Conservation (phyloP, 2,888 invertebrate species). For the Trachelus troglodyta region DNA sequence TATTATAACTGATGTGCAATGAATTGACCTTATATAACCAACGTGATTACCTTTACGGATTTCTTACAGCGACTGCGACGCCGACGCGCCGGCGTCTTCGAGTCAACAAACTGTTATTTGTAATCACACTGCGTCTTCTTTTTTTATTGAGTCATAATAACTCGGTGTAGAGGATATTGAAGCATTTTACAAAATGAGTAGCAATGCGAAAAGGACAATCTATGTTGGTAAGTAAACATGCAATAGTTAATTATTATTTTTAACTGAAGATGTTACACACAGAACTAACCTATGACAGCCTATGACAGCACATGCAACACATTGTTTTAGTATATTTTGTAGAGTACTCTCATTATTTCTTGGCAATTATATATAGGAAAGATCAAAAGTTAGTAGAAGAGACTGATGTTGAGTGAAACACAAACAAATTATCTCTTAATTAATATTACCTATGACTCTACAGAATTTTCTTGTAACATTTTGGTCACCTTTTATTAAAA, state of each 20-base stretch:
- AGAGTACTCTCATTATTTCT: no score
- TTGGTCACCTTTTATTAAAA: no score
- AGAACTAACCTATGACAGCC: not conserved
- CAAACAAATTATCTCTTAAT: no score
- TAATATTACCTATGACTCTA: no score
- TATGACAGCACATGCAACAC: not conserved
- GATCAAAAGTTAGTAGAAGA: no score
- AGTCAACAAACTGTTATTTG: constrained; percentile 27
- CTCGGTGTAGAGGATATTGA: constrained; percentile 18
- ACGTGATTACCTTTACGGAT: constrained; percentile 14
- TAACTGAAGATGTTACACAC: not conserved
- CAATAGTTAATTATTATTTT: not conserved
- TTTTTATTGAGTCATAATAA: not conserved
- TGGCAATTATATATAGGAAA: no score
- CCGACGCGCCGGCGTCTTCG: constrained; percentile 25
- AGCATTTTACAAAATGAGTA: constrained; percentile 58
- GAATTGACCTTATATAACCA: constrained; percentile 34
- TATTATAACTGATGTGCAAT: constrained; percentile 19
- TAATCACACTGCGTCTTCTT: constrained; percentile 10
- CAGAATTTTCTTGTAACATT: no score
- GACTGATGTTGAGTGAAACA: no score
- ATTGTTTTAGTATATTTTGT: not conserved
- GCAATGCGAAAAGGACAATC: constrained; percentile 83
- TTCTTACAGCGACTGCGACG: not conserved
- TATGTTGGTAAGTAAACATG: constrained; percentile 73